A percentile compares a stretch with the other conserved stretches of the same genome.
These are phyloP conservation scores for Lophotriccus pileatus DNA, from an alignment of 2,797 vertebrate genomes.

Conservation along the genomic window DNA sequence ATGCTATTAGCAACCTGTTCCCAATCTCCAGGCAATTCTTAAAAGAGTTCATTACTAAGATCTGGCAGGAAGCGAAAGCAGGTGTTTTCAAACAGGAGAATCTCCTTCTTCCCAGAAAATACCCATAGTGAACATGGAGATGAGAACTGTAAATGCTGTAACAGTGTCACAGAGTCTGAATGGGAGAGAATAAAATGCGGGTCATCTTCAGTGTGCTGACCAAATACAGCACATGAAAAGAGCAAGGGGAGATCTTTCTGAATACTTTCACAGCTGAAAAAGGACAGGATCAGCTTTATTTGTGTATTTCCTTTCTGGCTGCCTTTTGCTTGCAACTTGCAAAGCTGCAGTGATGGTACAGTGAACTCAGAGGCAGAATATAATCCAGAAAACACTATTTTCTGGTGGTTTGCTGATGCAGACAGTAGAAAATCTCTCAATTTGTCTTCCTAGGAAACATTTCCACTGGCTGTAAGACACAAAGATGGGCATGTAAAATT, in stretches of 20 bases:
- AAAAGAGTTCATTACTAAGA: neutral
- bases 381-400: neutral
- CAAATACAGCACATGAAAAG: neutral
- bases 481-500: neutral
- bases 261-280: neutral
- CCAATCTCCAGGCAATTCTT: neutral
- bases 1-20: conserved; percentile 22
- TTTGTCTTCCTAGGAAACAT: neutral
- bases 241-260: neutral
- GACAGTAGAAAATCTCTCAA: neutral
- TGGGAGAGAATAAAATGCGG: neutral
- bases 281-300: neutral
- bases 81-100: neutral
- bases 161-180: neutral
- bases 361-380: neutral
- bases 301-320: neutral
- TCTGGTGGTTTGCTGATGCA: neutral
- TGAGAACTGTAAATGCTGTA: neutral
- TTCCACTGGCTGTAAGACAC: neutral
- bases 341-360: neutral
- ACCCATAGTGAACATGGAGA: accelerated
- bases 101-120: neutral
- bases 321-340: neutral
- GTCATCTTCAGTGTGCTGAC: neutral
- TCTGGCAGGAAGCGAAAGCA: neutral